Percentiles rank a stretch among this genome's conserved stretches.
phyloP scores from a whole-genome alignment of 2,113 vertebrate genomes.

The Python bivittatus region DNA sequence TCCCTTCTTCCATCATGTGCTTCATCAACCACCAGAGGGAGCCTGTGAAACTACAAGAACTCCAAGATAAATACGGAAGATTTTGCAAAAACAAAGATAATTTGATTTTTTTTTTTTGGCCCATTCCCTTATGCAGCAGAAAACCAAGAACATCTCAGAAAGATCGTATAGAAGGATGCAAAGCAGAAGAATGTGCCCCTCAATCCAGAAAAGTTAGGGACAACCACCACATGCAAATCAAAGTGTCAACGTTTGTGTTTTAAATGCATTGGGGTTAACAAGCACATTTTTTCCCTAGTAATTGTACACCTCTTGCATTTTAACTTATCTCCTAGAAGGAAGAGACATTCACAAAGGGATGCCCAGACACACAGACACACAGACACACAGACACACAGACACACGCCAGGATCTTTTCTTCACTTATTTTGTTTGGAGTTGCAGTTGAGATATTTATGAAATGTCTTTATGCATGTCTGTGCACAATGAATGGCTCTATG shows the following conservation, averaged over 20 bases:
- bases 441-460: background rate
- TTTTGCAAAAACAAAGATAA: slow-evolving; percentile 55
- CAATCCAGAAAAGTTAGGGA: background rate
- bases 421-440: background rate
- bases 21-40: slow-evolving; percentile 64
- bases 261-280: background rate
- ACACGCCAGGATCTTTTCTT: background rate
- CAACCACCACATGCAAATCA: background rate
- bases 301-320: background rate
- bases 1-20: background rate
- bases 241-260: background rate
- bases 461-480: background rate
- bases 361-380: too few species aligned
- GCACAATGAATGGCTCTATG: background rate
- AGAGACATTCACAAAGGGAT: slow-evolving; percentile 13
- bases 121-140: background rate
- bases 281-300: background rate
- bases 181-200: background rate
- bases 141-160: background rate
- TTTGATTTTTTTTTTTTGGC: slow-evolving; percentile 30
- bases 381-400: background rate
- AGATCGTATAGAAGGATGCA: slow-evolving; percentile 22
- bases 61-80: slow-evolving; percentile 25
- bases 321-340: background rate
- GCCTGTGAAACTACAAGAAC: slow-evolving; percentile 50